Evolutionary conservation across 2,888 invertebrate genomes (phyloP), one percentile per base, ranked within the genome.

Genomic region (Vesta saturnalis): DNA sequence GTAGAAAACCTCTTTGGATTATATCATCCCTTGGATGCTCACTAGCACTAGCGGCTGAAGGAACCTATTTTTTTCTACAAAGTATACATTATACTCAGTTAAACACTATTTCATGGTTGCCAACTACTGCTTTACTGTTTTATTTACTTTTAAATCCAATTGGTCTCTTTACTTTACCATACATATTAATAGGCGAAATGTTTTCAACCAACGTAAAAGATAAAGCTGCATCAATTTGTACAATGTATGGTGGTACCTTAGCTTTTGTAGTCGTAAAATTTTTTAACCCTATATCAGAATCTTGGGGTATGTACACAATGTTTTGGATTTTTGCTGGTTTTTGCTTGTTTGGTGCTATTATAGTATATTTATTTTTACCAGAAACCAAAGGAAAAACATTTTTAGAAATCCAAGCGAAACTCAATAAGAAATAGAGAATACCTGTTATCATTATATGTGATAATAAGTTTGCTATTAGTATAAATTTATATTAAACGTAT

Each of bases 121-220:
- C 19, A 3, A 49, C 19, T 5, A 15, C 19, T 15, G 16, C 2
- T 5, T 16, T 15, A 10, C 10, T 15, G n/a, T 19, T 18, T 12
- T 43, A 43, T 14, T 43, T 43, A 43, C 10, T 43, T 2, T 43
- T 12, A 1, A 12, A 2, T 3, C 14, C 10, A n/a, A n/a, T 43
- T 43, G 43, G 43, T 43, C 10, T 43, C 12, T 2, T n/a, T 71
- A 8, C 14, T 12, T 2, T 43, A 64, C 72, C 8, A 66, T 61
- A 18, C 58, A 67, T 18, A 77, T 89, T 43, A 8, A 86, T 89
- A 74, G 89, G 89, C 0, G 90, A 90, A 77, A 74, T 90, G 1
- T 90, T 90, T 73, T 88, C 90, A 0, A 88, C 89, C 0, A 89
- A 89, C 69, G 87, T 89, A 0, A 89, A 89, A 76, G 87, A 87